Evolutionary conservation across 2,113 vertebrate species (phyloP), one percentile per base, ranked within the genome.

Genomic region (Mus musculus): DNA sequence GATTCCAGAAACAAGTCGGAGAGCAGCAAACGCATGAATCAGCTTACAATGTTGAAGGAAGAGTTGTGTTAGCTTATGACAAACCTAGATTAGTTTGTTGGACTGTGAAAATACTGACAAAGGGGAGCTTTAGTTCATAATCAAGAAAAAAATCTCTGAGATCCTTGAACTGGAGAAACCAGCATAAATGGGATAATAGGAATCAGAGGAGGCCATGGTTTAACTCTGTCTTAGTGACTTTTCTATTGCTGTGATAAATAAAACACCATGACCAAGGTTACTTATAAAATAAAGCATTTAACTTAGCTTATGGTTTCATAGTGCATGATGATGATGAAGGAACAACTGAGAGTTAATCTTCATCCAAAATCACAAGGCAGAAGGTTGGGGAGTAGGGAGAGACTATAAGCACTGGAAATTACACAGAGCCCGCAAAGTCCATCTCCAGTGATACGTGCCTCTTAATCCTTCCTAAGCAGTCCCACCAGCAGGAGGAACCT

Each of bases 71-170:
- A 96, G 87, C 54, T 67, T 84, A 81, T 54, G 69, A 87, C 89
- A 95, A 95, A 91, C 59, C 10, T 78, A 75, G 42, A 94, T 95
- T 96, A 96, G 96, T 96, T 94, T 81, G 77, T 89, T 69, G 63
- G 19, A 93, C 33, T 94, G 82, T 93, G 95, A 94, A 96, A 95
- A 93, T 96, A 97, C 52, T 97, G 94, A 94, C 69, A 76, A 93
- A 90, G 20, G 69, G 88, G 87, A 52, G 24, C 22, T 54, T 90
- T 95, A 26, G 52, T 80, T 59, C 56, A 96, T 30, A 61, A 88
- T 89, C 71, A 71, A 96, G 54, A 84, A 96, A 94, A 92, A 73
- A 91, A 90, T 82, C 63, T 86, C 85, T 71, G 61, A 91, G 92
- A 89, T 33, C 88, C 86, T 9, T 36, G 81, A 81, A 92, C 94